phyloP scores from a whole-genome alignment of 2,797 vertebrate genomes.

The Microctenopoma steveboyesi region DNA sequence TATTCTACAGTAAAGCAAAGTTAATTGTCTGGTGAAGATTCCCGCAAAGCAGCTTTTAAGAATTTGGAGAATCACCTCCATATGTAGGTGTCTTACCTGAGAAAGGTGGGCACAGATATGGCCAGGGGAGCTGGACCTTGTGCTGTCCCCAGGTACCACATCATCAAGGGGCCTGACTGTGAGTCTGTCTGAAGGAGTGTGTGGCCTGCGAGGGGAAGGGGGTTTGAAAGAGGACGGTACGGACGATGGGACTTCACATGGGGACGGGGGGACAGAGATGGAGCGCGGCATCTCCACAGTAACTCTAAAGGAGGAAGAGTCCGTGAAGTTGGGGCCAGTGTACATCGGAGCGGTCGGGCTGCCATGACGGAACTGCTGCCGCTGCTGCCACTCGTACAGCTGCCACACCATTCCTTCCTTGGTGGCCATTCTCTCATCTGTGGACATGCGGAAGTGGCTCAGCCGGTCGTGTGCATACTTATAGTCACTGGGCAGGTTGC shows the following conservation, averaged over 20 bases:
- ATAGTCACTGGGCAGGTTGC: slow-evolving; percentile 94
- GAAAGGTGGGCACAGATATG: slow-evolving; percentile 83
- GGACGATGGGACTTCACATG: slow-evolving; percentile 90
- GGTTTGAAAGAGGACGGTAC: slow-evolving; percentile 86
- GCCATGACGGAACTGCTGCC: slow-evolving; percentile 96
- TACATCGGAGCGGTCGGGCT: slow-evolving; percentile 92
- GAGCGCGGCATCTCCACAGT: slow-evolving; percentile 94
- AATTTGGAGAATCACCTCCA: neutral
- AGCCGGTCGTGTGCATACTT: slow-evolving; percentile 97
- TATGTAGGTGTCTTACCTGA: slow-evolving; percentile 82
- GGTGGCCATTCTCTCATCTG: slow-evolving; percentile 91
- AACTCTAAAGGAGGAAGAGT: slow-evolving; percentile 89
- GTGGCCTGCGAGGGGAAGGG: slow-evolving; percentile 88
- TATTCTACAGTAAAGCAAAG: neutral
- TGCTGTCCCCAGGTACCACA: slow-evolving; percentile 81
- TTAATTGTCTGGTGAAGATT: neutral
- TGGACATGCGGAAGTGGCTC: slow-evolving; percentile 97
- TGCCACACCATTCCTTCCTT: slow-evolving; percentile 98
- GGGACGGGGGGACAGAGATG: slow-evolving; percentile 95
- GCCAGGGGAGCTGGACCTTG: slow-evolving; percentile 88
- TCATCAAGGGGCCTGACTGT: slow-evolving; percentile 91
- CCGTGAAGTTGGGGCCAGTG: slow-evolving; percentile 85
- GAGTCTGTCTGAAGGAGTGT: slow-evolving; percentile 94
- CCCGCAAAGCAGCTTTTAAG: neutral
- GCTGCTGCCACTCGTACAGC: slow-evolving; percentile 98